Conservation (phyloP, 1,140 invertebrate genomes). For the Mizuhopecten yessoensis region DNA sequence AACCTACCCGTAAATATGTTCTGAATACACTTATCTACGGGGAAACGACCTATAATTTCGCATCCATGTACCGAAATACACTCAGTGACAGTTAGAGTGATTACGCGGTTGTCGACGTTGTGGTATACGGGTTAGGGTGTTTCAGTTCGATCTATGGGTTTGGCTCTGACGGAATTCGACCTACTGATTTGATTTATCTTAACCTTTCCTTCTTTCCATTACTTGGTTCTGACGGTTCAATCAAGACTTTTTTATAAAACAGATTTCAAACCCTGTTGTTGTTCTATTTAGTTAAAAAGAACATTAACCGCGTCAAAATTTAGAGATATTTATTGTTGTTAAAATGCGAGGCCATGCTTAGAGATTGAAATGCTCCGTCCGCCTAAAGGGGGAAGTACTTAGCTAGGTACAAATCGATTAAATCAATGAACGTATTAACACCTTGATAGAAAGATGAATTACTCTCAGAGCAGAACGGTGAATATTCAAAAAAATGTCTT, state of each 20-base stretch:
- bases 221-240: not conserved
- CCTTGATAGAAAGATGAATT: conserved; percentile 22
- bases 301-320: too few species aligned
- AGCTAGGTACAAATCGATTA: conserved; percentile 15
- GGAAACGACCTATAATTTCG: not conserved
- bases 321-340: too few species aligned
- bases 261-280: too few species aligned
- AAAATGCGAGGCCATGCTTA: too few species aligned
- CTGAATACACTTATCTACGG: conserved; percentile 4
- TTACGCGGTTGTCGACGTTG: not conserved
- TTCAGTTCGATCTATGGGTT: conserved; percentile 21
- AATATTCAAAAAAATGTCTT: not conserved
- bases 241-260: too few species aligned
- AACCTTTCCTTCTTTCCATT: not conserved
- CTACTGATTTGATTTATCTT: not conserved
- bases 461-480: not conserved
- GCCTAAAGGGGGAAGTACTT: not conserved
- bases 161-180: not conserved
- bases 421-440: conserved; percentile 35
- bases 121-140: not conserved
- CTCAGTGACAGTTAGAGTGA: not conserved
- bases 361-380: not conserved
- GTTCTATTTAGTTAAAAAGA: too few species aligned
- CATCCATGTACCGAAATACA: not conserved
- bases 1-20: not conserved